A percentile compares a stretch with the other conserved stretches of the same genome.
Evolutionary conservation across 2,888 invertebrate species (phyloP).

Genomic region (Pseudococcus longispinus): DNA sequence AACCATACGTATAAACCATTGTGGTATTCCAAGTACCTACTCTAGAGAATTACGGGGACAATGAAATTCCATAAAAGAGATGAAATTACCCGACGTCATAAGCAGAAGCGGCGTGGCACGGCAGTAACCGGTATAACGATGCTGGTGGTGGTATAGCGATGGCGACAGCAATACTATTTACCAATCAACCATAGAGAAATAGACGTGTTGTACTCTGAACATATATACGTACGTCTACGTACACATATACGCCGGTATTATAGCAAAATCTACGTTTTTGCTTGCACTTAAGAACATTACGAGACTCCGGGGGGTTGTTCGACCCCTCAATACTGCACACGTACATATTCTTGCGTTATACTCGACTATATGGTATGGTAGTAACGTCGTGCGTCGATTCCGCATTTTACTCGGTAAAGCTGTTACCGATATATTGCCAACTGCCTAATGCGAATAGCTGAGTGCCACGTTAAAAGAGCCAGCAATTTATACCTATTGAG

Average conservation of each 20-base stretch:
- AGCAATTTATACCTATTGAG: conserved; percentile 21
- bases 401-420: conserved; percentile 47
- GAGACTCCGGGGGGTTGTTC: conserved; percentile 53
- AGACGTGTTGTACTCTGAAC: not conserved
- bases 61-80: conserved; percentile 41
- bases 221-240: not conserved
- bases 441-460: conserved; percentile 40
- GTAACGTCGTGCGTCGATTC: not conserved
- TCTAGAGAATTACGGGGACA: conserved; percentile 29
- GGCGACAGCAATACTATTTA: conserved; percentile 45
- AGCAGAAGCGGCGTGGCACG: not conserved
- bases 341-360: conserved; percentile 16
- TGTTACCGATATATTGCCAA: conserved; percentile 51
- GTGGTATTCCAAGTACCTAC: conserved; percentile 30
- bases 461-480: not conserved
- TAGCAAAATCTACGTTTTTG: conserved; percentile 50
- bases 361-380: not conserved
- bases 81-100: conserved; percentile 36
- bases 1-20: conserved; percentile 6
- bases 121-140: not conserved
- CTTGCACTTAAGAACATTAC: conserved; percentile 54
- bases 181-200: conserved; percentile 43
- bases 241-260: conserved; percentile 9
- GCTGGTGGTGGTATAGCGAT: not conserved
- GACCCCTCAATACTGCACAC: conserved; percentile 50